Conservation (phyloP, 92 coral and sea anemone species). For the Zoanthus sansibaricus region DNA sequence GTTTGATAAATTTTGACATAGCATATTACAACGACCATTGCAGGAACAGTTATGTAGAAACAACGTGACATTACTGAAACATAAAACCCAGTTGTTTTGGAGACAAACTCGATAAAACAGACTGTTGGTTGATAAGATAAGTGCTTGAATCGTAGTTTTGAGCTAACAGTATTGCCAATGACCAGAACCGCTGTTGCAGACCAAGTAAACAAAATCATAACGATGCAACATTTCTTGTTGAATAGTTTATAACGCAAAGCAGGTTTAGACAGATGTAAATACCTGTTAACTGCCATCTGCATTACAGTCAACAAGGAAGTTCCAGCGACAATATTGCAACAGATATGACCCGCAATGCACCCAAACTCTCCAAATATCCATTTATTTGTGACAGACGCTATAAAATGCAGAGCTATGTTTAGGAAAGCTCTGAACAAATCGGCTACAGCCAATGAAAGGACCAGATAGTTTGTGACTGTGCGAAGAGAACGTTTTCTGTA, state of each 20-base stretch:
- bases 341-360: background rate
- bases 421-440: constrained; percentile 3
- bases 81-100: background rate
- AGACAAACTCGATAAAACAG: background rate
- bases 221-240: background rate
- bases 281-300: constrained; percentile 18
- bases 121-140: background rate
- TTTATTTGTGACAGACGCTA: background rate
- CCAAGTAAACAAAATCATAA: constrained; percentile 7
- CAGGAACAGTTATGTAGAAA: background rate
- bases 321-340: background rate
- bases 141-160: background rate
- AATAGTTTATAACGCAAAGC: background rate
- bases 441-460: constrained; percentile 25
- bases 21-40: background rate
- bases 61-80: background rate
- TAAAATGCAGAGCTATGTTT: background rate
- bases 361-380: constrained; percentile 19
- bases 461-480: constrained; percentile 1
- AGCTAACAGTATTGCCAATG: background rate
- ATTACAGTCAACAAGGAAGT: constrained; percentile 13
- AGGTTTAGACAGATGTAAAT: background rate
- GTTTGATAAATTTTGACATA: constrained; percentile 19
- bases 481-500: constrained; percentile 32
- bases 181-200: background rate